These are phyloP conservation scores for Nansenia antarctica DNA, from an alignment of 2,113 vertebrate genomes.

Conservation along the genomic window DNA sequence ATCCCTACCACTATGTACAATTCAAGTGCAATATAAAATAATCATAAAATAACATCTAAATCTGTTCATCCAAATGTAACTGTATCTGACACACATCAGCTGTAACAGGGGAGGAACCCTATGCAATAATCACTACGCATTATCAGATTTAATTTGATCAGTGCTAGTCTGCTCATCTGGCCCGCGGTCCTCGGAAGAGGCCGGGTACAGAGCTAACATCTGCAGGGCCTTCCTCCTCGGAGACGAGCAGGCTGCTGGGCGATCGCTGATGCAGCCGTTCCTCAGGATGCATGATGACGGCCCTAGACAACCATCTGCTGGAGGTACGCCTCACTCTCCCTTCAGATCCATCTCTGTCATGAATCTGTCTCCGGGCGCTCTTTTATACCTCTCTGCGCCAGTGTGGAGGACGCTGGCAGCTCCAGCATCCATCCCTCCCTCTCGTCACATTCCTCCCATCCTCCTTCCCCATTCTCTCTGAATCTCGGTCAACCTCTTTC, in stretches of 20 bases:
- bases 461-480: no score
- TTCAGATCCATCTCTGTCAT: conserved; percentile 70
- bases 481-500: background rate
- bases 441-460: no score
- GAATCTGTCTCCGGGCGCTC: conserved; percentile 49
- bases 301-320: conserved; percentile 71
- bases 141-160: no score
- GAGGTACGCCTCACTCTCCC: conserved; percentile 59
- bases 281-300: conserved; percentile 53
- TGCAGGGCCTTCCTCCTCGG: conserved; percentile 59
- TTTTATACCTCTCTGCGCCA: conserved; percentile 17
- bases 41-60: background rate
- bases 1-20: background rate
- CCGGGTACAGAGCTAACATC: conserved; percentile 64
- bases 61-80: no score
- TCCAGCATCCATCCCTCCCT: background rate
- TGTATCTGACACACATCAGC: conserved; percentile 21
- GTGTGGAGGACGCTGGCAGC: background rate
- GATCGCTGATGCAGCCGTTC: conserved; percentile 58
- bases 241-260: conserved; percentile 46
- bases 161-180: conserved; percentile 51
- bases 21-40: background rate
- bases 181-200: conserved; percentile 30
- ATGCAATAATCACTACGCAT: conserved; percentile 57
- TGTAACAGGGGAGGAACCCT: conserved; percentile 44